These are phyloP conservation scores for Rhizomys pruinosus DNA, from an alignment of 2,113 vertebrate species.

Conservation along the genomic window DNA sequence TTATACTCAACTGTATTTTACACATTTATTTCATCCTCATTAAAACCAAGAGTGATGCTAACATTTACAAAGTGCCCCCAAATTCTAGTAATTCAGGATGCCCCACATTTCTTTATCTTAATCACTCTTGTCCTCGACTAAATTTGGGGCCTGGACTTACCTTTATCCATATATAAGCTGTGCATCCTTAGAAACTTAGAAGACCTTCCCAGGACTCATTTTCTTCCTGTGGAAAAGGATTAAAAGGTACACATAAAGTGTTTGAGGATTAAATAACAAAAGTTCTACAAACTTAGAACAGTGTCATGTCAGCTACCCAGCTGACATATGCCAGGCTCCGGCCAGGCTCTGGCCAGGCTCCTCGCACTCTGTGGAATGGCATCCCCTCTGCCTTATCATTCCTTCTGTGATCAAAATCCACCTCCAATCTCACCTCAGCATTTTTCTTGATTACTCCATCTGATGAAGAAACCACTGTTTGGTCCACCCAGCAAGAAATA, in stretches of 20 bases:
- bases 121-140: background rate
- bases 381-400: background rate
- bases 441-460: background rate
- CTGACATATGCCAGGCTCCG: background rate
- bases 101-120: background rate
- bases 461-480: background rate
- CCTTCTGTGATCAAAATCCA: background rate
- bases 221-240: background rate
- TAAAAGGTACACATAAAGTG: background rate
- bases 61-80: background rate
- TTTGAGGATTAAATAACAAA: background rate
- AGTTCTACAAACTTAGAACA: background rate
- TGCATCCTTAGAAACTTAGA: background rate
- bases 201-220: background rate
- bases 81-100: background rate
- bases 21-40: background rate
- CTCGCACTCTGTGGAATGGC: background rate
- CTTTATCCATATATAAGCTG: background rate
- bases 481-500: background rate
- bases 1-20: conserved; percentile 17
- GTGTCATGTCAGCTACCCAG: background rate
- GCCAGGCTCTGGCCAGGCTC: background rate
- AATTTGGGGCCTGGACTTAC: background rate
- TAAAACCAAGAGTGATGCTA: background rate
- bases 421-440: background rate